Percentiles rank a stretch among this genome's conserved stretches.
phyloP scores from a whole-genome alignment of 2,113 vertebrate genomes.

The Panurus biarmicus region DNA sequence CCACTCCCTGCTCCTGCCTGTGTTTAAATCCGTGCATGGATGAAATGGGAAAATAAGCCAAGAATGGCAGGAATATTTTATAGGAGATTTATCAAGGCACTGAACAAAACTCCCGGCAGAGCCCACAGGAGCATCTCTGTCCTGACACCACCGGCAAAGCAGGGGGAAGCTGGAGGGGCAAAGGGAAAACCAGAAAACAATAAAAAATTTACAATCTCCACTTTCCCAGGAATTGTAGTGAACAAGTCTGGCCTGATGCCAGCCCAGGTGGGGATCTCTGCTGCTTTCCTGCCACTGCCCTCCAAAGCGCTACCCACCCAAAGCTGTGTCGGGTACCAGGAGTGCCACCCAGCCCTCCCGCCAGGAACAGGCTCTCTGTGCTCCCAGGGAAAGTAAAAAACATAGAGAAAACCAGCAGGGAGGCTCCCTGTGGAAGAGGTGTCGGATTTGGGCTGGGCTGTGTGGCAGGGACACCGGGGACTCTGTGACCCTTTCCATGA shows the following conservation, averaged over 20 bases:
- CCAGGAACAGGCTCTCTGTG: neutral
- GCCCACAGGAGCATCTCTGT: fast-evolving
- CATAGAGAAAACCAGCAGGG: fast-evolving
- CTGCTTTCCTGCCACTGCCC: neutral
- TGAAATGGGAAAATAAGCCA: neutral
- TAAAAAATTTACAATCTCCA: fast-evolving
- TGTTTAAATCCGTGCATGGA: fast-evolving
- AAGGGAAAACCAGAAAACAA: neutral
- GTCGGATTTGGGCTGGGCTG: neutral
- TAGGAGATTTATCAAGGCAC: fast-evolving
- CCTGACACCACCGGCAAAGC: neutral
- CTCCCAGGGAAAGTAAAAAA: neutral
- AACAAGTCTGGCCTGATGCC: neutral
- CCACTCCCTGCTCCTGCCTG: too few relatives aligned
- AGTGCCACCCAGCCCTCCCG: fast-evolving
- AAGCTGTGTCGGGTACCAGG: fast-evolving
- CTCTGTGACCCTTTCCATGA: neutral
- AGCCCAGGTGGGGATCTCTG: neutral
- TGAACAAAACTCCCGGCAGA: neutral
- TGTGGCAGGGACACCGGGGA: fast-evolving
- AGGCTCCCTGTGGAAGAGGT: neutral
- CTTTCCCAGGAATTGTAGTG: too few relatives aligned
- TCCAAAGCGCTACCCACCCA: fast-evolving
- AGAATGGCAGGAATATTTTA: neutral
- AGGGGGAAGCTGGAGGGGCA: neutral